A percentile compares a stretch with the other conserved stretches of the same genome.
These are phyloP conservation scores for Anguilla obscura DNA, from an alignment of 2,797 vertebrate species.

Conservation along the genomic window DNA sequence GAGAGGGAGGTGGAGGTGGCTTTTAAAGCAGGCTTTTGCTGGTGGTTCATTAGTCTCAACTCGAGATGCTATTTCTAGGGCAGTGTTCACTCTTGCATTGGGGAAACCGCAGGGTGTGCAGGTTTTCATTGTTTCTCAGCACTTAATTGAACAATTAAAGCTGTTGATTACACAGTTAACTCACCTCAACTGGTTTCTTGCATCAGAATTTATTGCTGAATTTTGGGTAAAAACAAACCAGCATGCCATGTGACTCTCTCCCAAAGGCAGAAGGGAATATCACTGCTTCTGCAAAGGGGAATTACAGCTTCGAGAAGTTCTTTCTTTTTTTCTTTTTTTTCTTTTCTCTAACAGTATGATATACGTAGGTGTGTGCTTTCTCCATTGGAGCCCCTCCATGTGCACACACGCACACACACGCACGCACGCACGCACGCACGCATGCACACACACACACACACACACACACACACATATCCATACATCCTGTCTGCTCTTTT, in stretches of 20 bases:
- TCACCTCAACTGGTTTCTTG: neutral
- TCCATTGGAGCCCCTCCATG: neutral
- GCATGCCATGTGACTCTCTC: neutral
- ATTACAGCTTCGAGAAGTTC: neutral
- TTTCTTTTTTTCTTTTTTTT: too few species aligned
- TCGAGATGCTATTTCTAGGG: neutral
- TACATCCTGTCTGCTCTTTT: neutral
- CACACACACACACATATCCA: neutral
- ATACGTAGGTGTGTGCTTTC: neutral
- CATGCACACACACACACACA: neutral
- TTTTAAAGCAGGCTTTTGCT: neutral
- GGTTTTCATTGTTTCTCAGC: neutral
- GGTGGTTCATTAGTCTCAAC: neutral
- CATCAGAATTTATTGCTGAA: neutral
- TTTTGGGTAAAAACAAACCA: neutral
- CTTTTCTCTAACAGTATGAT: neutral
- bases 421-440: neutral
- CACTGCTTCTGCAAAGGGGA: neutral
- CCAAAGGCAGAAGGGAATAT: neutral
- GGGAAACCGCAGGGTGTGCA: neutral
- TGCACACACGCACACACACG: neutral
- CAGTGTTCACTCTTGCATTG: neutral
- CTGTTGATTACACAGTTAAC: neutral
- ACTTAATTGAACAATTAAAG: neutral
- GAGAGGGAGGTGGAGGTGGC: neutral